These are phyloP conservation scores for Drosophila demipolita DNA, from an alignment of 2,888 invertebrate genomes.

Conservation along the genomic window DNA sequence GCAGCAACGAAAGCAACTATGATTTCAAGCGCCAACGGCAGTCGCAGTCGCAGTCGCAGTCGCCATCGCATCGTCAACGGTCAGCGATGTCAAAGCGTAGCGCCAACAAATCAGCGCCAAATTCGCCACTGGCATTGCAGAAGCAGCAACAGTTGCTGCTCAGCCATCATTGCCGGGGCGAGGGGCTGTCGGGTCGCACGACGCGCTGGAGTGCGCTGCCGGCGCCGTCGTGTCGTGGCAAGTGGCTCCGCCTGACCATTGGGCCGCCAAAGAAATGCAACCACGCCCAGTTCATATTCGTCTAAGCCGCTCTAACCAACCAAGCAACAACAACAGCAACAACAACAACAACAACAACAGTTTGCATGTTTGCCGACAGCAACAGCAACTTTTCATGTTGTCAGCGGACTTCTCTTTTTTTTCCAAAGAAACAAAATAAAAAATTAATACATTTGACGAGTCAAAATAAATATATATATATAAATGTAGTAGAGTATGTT, in stretches of 20 bases:
- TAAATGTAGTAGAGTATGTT: conserved; percentile 14
- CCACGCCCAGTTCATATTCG: conserved; percentile 85
- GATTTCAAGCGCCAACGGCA: conserved; percentile 66
- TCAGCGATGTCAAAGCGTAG: conserved; percentile 44
- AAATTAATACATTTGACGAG: conserved; percentile 26
- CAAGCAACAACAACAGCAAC: background rate
- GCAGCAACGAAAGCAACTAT: conserved; percentile 64
- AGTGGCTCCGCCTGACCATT: conserved; percentile 90
- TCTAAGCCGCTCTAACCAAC: conserved; percentile 68
- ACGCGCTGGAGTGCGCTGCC: conserved; percentile 94
- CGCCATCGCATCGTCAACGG: conserved; percentile 30
- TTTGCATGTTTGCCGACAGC: conserved; percentile 5
- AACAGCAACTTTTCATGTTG: conserved; percentile 10
- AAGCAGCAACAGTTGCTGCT: conserved; percentile 42
- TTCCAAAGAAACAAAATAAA: background rate
- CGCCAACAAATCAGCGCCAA: conserved; percentile 44
- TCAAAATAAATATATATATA: conserved; percentile 35
- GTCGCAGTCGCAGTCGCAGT: conserved; percentile 16
- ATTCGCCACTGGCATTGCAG: conserved; percentile 49
- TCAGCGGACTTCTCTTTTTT: conserved; percentile 34
- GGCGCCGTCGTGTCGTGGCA: conserved; percentile 95
- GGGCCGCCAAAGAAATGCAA: conserved; percentile 84
- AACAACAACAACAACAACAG: background rate
- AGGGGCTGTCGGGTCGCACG: conserved; percentile 90
- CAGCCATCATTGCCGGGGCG: conserved; percentile 90